Base-by-base conservation (phyloP, 2,888 invertebrate genomes). In the Apamea sordens region DNA sequence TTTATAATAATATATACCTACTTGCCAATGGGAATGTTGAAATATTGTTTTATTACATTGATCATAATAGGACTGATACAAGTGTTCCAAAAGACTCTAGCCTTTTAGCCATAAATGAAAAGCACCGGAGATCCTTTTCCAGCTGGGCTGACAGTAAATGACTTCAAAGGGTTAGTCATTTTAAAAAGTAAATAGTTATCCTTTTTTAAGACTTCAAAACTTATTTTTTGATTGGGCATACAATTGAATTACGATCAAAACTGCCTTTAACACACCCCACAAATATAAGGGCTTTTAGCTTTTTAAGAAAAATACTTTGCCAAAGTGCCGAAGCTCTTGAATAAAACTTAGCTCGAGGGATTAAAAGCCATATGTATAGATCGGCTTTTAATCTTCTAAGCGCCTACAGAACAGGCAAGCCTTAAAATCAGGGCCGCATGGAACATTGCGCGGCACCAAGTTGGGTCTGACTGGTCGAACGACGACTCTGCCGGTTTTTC, bases 1-100 rank as follows among this genome's bases (percentile, higher is more conserved):
- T 80, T 85, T 84, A 77, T 80, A 85, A 76, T 87, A 84, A 86
- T 84, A 84, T 84, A 83, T 75, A 86, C 78, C 84, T 80, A 80
- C 73, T 79, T 77, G 87, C 85, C 87, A 81, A 80, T 83, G 69
- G 63, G 71, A 82, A 80, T 84, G 79, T 84, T 86, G 44, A 67
- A 70, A 65, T 36, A 56, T 83, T 83, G 80, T 84, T 87, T 84
- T 74, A 67, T 81, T 63, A 7, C 41, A 76, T 36, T 28, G 2
- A 7, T 24, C 28, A 8, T 50, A 21, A 13, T 74, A 21, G 13
- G 13, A 41, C 41, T 61, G 56, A 44, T 11, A 36, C 21, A 64
- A 18, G 18, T 71, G 21, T 36, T n/a, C n/a, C n/a, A 71, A 36
- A 36, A 36, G 32, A 59, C 32, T 70, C 10, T 6, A 53, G 10